Base-by-base conservation (phyloP, 2,888 invertebrate genomes). In the Apodemia mormo region DNA sequence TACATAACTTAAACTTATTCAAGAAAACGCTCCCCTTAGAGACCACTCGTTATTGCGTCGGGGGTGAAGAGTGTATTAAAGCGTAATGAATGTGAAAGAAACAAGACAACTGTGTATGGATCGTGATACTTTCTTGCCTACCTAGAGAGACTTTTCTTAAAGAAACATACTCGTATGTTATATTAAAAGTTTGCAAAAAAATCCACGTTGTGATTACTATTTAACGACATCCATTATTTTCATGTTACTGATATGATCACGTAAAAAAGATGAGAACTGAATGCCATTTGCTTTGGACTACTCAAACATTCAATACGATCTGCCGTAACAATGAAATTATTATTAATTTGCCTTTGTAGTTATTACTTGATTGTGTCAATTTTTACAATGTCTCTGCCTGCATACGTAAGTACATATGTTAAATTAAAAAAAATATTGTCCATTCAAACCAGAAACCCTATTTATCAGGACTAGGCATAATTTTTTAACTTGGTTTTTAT, bases 271-370 rank as follows among this genome's bases (percentile, higher is more conserved):
- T 8, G 12, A 29, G 12, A 14, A n/a, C 8, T 33, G 37, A 64
- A 37, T 64, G n/a, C 1, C 61, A 64, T 37, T 64, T 64, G 37
- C n/a, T 64, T 64, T 64, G n/a, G 14, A 14, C 33, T 64, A 7
- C 33, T 61, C 61, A 8, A 37, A 37, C 61, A 5, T n/a, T 33
- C 14, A 64, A 33, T 37, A 64, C 61, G 61, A 37, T 4, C 22
- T 37, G 1, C 43, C 22, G 30, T 54, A 22, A 69, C 40, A 54
- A 56, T 43, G 37, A 69, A 69, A 65, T 30, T 65, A 65, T 54
- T 69, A 10, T 10, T 43, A n/a, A 56, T 1, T 6, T 45, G n/a
- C 40, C 1, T 65, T 49, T 69, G 10, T 12, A 54, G 30, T 29
- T 54, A 33, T 5, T 56, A 40, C n/a, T 69, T 54, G 40, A 69